Evolutionary conservation across 2,888 invertebrate genomes (phyloP).

Genomic region (Drosophila bunnanda): DNA sequence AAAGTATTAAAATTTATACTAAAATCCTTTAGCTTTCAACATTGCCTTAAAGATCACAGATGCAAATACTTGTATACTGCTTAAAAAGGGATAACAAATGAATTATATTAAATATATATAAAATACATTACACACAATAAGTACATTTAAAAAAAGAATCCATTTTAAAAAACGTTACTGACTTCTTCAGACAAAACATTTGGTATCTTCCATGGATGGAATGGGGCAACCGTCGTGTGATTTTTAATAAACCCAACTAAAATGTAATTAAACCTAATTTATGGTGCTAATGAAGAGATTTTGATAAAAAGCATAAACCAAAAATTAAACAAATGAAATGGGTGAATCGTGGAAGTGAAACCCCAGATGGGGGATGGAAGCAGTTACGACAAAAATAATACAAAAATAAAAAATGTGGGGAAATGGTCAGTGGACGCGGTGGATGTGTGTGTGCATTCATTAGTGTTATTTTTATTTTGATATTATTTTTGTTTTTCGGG

Average conservation of each 20-base stretch:
- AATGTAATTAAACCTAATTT: constrained; percentile 79
- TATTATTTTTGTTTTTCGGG: constrained; percentile 57
- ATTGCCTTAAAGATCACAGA: too few species aligned
- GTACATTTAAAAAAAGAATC: neutral
- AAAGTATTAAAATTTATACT: too few species aligned
- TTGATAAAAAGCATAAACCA: constrained; percentile 49
- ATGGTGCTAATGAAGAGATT: constrained; percentile 81
- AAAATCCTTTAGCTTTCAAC: too few species aligned
- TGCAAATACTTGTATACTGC: too few species aligned
- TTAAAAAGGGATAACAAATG: too few species aligned
- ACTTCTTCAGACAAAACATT: constrained; percentile 30
- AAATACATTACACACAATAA: neutral
- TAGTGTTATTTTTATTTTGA: constrained; percentile 41
- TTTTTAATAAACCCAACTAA: constrained; percentile 74
- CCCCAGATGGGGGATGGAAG: neutral
- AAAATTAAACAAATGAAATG: constrained; percentile 60
- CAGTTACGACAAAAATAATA: constrained; percentile 9
- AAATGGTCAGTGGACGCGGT: constrained; percentile 25
- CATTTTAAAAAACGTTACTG: neutral
- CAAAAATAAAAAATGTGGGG: neutral
- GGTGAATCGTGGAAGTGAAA: constrained; percentile 5
- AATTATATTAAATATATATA: neutral
- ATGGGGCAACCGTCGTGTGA: constrained; percentile 39
- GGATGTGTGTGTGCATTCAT: constrained; percentile 64
- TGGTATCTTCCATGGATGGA: constrained; percentile 15